Base-by-base conservation (phyloP, 2,113 vertebrate species). In the Melierax canorus region DNA sequence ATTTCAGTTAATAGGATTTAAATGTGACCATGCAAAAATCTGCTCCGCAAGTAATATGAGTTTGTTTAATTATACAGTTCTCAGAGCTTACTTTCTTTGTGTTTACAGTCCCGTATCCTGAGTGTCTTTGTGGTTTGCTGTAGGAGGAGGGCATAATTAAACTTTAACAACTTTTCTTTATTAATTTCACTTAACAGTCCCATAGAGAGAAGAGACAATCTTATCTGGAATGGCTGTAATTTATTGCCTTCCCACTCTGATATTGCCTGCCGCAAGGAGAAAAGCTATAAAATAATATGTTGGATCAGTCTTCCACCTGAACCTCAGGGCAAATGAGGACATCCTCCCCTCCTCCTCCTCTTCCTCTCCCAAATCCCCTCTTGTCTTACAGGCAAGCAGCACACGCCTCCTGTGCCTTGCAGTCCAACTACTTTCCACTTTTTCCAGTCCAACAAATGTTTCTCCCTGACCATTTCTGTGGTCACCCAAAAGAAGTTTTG, bases 1-100 rank as follows among this genome's bases (percentile, higher is more conserved):
- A 48, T 85, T 94, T 92, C 66, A 18, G 39, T 85, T 85, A 93
- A 95, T 53, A 82, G 36, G 69, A 91, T 86, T 94, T 86, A 91
- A 94, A 94, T 60, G 53, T 21, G 27, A 96, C 60, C 5, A 0
- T 82, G 74, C 56, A 95, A 95, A 94, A 94, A 82, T 58, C 53
- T 13, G 4, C 71, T 50, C 24, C 27, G 58, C 62, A 90, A 86
- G 48, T 82, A 88, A 92, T 69, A 78, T 1, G 13, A 45, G 79
- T 76, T 79, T 83, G 48, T 90, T 96, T 79, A 88, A 92, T 88
- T 79, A 92, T 23, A 46, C 32, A 85, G 20, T 77, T 90, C 26
- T 92, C 34, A 38, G 36, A 86, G 45, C 30, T 77, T 88, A 66
- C 43, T 88, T 81, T 51, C 74, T 85, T 45, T 62, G 18, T 68